A percentile compares a stretch with the other conserved stretches of the same genome.
Conservation (phyloP, 2,888 invertebrate genomes). For the Napeogenes sylphis region DNA sequence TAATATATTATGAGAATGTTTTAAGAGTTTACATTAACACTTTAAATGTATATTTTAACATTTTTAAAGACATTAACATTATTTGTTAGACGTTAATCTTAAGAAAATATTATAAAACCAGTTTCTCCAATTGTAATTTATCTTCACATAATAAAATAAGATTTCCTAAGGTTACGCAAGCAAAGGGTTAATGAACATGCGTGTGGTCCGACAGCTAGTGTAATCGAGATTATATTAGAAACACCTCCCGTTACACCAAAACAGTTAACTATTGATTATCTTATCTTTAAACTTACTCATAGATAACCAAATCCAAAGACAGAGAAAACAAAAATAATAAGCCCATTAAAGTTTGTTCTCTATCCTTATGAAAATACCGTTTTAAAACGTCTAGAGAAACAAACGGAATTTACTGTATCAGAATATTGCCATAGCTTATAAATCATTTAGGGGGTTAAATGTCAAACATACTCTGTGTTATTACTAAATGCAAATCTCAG, state of each 20-base stretch:
- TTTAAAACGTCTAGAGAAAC: no score
- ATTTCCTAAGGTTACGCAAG: slow-evolving; percentile 22
- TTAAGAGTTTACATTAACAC: background rate
- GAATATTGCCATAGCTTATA: background rate
- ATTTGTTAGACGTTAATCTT: background rate
- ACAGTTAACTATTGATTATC: background rate
- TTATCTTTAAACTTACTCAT: background rate
- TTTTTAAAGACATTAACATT: background rate
- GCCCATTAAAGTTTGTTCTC: no score
- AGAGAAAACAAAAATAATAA: background rate
- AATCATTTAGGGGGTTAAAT: slow-evolving; percentile 5
- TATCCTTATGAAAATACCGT: no score
- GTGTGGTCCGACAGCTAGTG: slow-evolving; percentile 26
- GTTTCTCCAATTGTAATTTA: slow-evolving; percentile 21
- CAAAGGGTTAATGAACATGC: slow-evolving; percentile 17
- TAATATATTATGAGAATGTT: no score
- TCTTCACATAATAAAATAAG: slow-evolving; percentile 26
- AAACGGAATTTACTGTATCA: background rate
- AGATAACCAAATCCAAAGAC: background rate
- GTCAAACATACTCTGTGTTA: slow-evolving; percentile 4
- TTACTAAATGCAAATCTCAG: slow-evolving; percentile 6
- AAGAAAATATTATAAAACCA: background rate
- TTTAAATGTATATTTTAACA: background rate
- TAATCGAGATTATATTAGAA: slow-evolving; percentile 31
- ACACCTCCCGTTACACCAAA: slow-evolving; percentile 23